Evolutionary conservation across 2,888 invertebrate species (phyloP), one percentile per base, ranked within the genome.

Genomic region (Aphelenchoides bicaudatus): DNA sequence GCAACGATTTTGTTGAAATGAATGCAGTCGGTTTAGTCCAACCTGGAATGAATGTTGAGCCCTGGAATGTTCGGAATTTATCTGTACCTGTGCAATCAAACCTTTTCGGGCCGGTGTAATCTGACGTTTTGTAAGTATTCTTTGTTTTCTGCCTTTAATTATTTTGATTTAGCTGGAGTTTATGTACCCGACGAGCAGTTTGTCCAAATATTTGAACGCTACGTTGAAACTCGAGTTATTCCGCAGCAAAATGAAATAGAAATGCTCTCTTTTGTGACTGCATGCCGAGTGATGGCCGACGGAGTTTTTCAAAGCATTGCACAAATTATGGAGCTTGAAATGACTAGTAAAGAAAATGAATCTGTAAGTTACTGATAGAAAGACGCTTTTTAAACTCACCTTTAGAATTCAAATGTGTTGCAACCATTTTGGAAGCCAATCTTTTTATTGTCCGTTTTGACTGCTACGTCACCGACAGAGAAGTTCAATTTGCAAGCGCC

Each of bases 121-220:
- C 13, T 51, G 38, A 39, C 37, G 38, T 51, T 51, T 30, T 13
- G 52, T 51, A 19, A 37, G 52, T 30, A n/a, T 30, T 51, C 28
- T 10, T 19, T n/a, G n/a, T n/a, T n/a, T 6, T 3, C 13, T 6
- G 5, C 8, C 25, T 51, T 51, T n/a, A n/a, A 38, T 49, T 49
- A n/a, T 21, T 43, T 43, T 43, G 21, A 6, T n/a, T 1, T 37
- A 49, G 49, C 49, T 21, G 49, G 49, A 10, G 5, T 6, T 5
- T n/a, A 5, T 27, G 16, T 37, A 1, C 31, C 31, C 31, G 52
- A 51, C 6, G 16, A 37, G 16, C 38, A 51, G 21, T 25, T 21
- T n/a, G 37, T 51, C 8, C 19, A 28, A 8, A 13, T 25, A 2
- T 51, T 51, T 27, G 52, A 34, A 2, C 37, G 39, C 19, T 51